A percentile compares a stretch with the other conserved stretches of the same genome.
Conservation (phyloP, 2,888 invertebrate species). For the Conus canariensis region DNA sequence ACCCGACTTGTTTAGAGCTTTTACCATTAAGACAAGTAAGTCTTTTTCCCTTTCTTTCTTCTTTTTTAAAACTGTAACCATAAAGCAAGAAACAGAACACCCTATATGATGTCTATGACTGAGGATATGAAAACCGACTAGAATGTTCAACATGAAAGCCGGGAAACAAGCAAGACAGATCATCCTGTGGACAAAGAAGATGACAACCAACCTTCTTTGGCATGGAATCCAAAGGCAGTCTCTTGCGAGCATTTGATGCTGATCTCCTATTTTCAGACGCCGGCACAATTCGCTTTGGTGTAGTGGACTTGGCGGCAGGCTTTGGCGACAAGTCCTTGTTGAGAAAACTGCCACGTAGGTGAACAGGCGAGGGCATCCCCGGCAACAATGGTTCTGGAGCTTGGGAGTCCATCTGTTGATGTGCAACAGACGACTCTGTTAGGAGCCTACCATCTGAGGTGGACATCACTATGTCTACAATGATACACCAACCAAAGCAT, state of each 20-base stretch:
- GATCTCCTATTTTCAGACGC: constrained; percentile 15
- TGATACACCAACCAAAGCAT: no score
- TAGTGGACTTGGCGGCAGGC: constrained; percentile 56
- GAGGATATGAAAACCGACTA: no score
- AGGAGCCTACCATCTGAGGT: not conserved
- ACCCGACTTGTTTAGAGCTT: no score
- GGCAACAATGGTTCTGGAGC: constrained; percentile 69
- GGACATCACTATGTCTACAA: not conserved
- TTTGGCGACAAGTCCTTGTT: constrained; percentile 69
- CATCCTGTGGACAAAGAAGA: no score
- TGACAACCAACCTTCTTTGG: constrained; percentile 38
- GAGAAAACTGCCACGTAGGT: constrained; percentile 72
- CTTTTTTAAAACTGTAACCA: no score
- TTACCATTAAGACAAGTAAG: no score
- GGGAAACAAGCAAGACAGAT: no score
- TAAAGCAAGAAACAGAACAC: no score
- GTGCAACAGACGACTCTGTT: not conserved
- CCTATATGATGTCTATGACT: no score
- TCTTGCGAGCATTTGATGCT: constrained; percentile 33
- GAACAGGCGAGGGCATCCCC: constrained; percentile 70
- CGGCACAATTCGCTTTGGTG: constrained; percentile 39
- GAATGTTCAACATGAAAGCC: no score
- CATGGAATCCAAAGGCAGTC: constrained; percentile 40
- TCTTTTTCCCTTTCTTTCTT: no score
- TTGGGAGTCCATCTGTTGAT: constrained; percentile 60